phyloP scores from a whole-genome alignment of 2,888 invertebrate genomes.

The Agonopterix subpropinquella region DNA sequence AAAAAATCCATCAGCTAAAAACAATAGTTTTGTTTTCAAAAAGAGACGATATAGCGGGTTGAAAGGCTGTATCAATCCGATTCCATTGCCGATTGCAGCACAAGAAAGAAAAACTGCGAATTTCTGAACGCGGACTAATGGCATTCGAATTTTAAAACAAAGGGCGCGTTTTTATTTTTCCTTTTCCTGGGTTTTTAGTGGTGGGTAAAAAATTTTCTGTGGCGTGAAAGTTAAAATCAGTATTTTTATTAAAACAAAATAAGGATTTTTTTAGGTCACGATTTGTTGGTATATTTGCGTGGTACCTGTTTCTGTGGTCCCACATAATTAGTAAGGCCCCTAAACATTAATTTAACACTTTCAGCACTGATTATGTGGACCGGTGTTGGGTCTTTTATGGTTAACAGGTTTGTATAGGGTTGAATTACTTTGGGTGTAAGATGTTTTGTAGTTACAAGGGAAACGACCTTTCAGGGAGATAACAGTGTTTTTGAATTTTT shows the following conservation, averaged over 20 bases:
- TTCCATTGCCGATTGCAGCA: not conserved
- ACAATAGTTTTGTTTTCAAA: not conserved
- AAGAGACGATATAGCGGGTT: not conserved
- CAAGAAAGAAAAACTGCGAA: not conserved
- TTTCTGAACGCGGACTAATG: not conserved
- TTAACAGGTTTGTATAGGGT: not conserved
- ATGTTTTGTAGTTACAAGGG: too few species aligned
- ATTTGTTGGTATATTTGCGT: too few species aligned
- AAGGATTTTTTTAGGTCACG: too few species aligned
- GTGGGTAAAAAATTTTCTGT: too few species aligned
- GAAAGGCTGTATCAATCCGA: not conserved
- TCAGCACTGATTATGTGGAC: slow-evolving; percentile 2
- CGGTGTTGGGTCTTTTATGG: too few species aligned
- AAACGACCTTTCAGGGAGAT: too few species aligned
- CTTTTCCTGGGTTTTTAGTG: too few species aligned
- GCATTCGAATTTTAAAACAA: not conserved
- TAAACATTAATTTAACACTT: slow-evolving; percentile 5
- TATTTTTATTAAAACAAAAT: too few species aligned
- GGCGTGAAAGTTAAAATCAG: too few species aligned
- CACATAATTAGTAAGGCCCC: slow-evolving; percentile 5
- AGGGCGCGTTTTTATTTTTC: not conserved
- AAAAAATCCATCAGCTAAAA: not conserved
- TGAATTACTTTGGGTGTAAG: not conserved
- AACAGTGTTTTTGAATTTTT: too few species aligned
- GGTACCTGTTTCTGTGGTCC: not conserved